A percentile compares a stretch with the other conserved stretches of the same genome.
Evolutionary conservation across 2,113 vertebrate species (phyloP).

Genomic region (Heptranchias perlo): DNA sequence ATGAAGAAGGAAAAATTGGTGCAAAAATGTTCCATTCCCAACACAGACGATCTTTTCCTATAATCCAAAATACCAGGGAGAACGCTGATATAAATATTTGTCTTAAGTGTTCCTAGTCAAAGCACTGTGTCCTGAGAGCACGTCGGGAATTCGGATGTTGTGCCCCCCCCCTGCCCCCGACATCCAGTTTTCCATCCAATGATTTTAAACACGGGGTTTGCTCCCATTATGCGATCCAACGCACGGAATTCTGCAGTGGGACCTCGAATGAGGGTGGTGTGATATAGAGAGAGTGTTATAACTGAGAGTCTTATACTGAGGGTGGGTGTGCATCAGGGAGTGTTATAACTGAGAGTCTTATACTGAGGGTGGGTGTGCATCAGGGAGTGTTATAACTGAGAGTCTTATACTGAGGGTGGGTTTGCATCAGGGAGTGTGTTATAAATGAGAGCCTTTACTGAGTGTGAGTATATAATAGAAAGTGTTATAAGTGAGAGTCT

Average conservation of each 20-base stretch:
- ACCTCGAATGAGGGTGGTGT: neutral
- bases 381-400: neutral
- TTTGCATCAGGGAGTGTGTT: neutral
- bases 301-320: neutral
- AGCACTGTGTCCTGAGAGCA: neutral
- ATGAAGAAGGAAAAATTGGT: neutral
- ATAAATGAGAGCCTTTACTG: neutral
- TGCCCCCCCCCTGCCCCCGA: too few relatives aligned
- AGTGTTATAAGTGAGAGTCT: neutral
- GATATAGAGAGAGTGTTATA: neutral
- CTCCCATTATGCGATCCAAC: neutral
- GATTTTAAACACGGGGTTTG: neutral
- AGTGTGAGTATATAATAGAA: neutral
- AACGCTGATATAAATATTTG: neutral
- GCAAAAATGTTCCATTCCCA: neutral
- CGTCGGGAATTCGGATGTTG: neutral
- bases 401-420: neutral
- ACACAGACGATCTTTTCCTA: neutral
- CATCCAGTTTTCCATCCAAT: neutral
- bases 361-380: neutral
- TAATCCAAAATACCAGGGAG: neutral
- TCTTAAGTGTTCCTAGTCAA: neutral
- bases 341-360: neutral
- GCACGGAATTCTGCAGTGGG: neutral
- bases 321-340: too few relatives aligned